These are phyloP conservation scores for Myiotriccus ornatus DNA, from an alignment of 2,797 vertebrate species.

Conservation along the genomic window DNA sequence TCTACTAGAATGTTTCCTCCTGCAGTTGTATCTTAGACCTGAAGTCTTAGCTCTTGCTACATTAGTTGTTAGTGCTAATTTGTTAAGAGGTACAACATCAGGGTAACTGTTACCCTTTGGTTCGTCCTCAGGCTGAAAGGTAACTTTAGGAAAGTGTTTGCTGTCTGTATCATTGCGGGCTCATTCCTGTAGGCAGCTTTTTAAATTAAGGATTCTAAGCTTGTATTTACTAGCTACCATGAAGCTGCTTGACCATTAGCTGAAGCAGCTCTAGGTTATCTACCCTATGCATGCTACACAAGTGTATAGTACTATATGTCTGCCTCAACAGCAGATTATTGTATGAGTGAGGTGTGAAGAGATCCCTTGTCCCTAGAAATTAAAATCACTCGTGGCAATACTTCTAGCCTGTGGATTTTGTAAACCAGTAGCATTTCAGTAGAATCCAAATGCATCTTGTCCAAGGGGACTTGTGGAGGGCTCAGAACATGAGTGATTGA, in stretches of 20 bases:
- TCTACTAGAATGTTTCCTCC: background rate
- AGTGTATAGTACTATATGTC: background rate
- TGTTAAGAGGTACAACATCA: background rate
- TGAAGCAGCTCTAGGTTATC: background rate
- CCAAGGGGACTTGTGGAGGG: background rate
- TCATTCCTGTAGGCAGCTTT: background rate
- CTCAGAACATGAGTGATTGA: background rate
- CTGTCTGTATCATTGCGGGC: rapidly evolving
- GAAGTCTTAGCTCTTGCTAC: background rate
- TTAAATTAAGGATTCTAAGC: background rate
- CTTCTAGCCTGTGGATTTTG: background rate
- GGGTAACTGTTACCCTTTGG: background rate
- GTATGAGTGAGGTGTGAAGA: background rate
- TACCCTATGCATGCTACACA: background rate
- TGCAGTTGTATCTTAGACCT: background rate
- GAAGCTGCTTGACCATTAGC: background rate
- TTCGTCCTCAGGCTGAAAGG: background rate
- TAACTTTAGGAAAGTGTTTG: background rate
- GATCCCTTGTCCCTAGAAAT: background rate
- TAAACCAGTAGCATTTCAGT: background rate
- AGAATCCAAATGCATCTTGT: background rate
- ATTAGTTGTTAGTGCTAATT: background rate
- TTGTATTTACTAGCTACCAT: background rate
- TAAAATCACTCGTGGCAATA: background rate
- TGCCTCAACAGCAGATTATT: background rate